These are phyloP conservation scores for Spea multiplicata DNA, from an alignment of 2,113 vertebrate genomes.

Conservation along the genomic window DNA sequence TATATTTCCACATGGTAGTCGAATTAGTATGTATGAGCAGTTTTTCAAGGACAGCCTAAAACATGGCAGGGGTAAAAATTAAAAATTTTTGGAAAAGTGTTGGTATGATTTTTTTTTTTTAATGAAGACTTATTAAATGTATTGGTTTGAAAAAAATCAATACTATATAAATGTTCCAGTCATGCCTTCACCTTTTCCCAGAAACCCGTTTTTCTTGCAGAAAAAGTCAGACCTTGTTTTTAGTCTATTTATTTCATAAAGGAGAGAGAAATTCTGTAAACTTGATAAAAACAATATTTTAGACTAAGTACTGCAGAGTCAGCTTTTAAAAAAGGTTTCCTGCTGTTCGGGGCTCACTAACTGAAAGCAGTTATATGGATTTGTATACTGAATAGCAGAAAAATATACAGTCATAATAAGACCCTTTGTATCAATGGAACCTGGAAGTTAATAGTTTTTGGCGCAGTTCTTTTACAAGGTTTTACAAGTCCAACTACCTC, in stretches of 20 bases:
- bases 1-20: too few species aligned
- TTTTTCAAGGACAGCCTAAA: too few species aligned
- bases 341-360: not conserved
- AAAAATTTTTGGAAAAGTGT: too few species aligned
- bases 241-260: not conserved
- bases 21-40: too few species aligned
- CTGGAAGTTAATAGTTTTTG: slow-evolving; percentile 1
- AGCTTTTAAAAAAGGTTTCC: not conserved
- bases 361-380: not conserved
- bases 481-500: not conserved
- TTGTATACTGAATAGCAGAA: not conserved
- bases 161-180: not conserved
- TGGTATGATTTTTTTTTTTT: too few species aligned
- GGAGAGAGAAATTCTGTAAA: not conserved
- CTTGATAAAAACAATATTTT: not conserved
- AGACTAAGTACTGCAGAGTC: not conserved
- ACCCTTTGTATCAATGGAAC: not conserved
- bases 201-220: not conserved
- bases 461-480: not conserved
- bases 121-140: too few species aligned
- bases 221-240: not conserved
- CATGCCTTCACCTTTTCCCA: not conserved
- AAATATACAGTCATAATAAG: not conserved
- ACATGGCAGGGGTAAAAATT: too few species aligned
- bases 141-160: not conserved